Percentiles rank a stretch among this genome's conserved stretches.
These are phyloP conservation scores for Sprattus sprattus DNA, from an alignment of 2,113 vertebrate species.

Conservation along the genomic window DNA sequence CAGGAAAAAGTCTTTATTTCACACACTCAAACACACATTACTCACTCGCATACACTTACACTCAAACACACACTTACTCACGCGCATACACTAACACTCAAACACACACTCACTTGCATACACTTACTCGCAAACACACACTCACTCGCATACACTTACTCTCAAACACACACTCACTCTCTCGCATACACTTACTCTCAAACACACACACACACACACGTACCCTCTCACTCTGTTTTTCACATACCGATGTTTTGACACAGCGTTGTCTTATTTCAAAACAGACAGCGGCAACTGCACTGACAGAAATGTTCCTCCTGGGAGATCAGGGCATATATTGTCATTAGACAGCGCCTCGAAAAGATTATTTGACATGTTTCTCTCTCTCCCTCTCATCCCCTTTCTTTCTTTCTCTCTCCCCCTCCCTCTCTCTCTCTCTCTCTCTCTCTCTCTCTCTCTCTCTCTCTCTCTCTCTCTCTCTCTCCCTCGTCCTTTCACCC, in stretches of 20 bases:
- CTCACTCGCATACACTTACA: too few relatives aligned
- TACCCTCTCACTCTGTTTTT: constrained; percentile 12
- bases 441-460: neutral
- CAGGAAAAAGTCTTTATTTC: neutral
- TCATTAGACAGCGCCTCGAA: constrained; percentile 10
- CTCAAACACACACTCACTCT: neutral
- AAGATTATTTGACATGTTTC: constrained; percentile 22
- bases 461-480: neutral
- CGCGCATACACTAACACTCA: neutral
- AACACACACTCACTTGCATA: neutral
- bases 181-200: neutral
- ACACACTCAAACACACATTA: constrained; percentile 2
- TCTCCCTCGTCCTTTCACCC: neutral
- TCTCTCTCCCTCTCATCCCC: neutral
- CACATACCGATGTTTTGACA: neutral
- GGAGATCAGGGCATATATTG: too few relatives aligned
- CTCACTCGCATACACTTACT: constrained; percentile 7
- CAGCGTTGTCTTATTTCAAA: neutral
- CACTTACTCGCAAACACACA: neutral
- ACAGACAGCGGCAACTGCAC: constrained; percentile 32
- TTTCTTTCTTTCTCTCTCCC: neutral
- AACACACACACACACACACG: constrained; percentile 1
- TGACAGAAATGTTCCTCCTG: constrained; percentile 24
- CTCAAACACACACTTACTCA: neutral
- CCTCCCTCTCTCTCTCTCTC: neutral